Conservation (phyloP, 2,888 invertebrate species). For the Quadriops clusia region DNA sequence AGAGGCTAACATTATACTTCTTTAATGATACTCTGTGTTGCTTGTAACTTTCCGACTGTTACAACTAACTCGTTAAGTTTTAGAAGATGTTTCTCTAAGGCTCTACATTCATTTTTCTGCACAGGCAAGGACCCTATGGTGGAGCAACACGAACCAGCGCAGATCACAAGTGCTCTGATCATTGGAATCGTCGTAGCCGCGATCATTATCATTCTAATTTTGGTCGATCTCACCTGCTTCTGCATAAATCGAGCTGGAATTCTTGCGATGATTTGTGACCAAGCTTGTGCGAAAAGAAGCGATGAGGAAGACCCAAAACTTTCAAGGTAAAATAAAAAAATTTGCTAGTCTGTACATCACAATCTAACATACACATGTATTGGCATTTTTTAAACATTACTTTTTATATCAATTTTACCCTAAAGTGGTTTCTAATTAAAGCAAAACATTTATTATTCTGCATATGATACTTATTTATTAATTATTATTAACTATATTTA, state of each 20-base stretch:
- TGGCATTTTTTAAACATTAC: conserved; percentile 5
- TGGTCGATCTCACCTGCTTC: conserved; percentile 77
- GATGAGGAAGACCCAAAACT: conserved; percentile 74
- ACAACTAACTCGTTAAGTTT: too few species aligned
- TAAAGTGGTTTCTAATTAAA: conserved; percentile 1
- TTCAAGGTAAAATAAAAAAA: conserved; percentile 54
- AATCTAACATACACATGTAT: neutral
- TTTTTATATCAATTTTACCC: conserved; percentile 3
- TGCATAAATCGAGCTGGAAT: conserved; percentile 53
- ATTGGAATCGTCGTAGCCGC: conserved; percentile 78
- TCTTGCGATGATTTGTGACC: conserved; percentile 54
- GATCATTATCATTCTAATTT: conserved; percentile 63
- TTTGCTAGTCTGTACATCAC: conserved; percentile 2
- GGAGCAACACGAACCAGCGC: conserved; percentile 35
- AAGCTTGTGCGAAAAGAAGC: conserved; percentile 50
- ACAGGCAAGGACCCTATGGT: conserved; percentile 25
- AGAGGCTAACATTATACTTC: too few species aligned
- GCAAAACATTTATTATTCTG: neutral
- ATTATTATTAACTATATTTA: too few species aligned
- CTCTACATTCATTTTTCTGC: conserved; percentile 11
- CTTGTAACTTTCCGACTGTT: too few species aligned
- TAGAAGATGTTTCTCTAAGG: too few species aligned
- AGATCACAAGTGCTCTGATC: conserved; percentile 62
- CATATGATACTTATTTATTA: too few species aligned
- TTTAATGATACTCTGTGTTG: too few species aligned